Evolutionary conservation across 2,888 invertebrate genomes (phyloP), one percentile per base, ranked within the genome.

Genomic region (Ctenicera cuprea): DNA sequence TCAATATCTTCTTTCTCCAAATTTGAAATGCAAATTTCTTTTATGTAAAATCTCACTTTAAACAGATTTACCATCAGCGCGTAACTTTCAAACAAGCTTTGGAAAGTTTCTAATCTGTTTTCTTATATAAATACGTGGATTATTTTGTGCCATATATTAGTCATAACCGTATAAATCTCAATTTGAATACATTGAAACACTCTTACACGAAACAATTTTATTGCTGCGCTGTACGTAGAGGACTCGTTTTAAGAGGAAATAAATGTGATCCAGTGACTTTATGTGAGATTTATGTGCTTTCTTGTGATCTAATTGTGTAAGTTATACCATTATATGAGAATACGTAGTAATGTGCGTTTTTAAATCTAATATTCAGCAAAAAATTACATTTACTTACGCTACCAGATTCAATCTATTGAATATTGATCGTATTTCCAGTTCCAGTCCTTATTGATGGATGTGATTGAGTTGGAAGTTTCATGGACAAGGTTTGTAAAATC

Each of bases 1-100:
- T 66, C 61, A 61, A 66, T 72, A 61, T 66, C 41, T 65, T 48
- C 66, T 57, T 66, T 59, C n/a, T 52, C 43, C 26, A 65, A 50
- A 72, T 72, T 72, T 72, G 72, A 72, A 72, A 66, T 72, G 65
- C 72, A 72, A 72, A 72, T 72, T 72, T 67, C 54, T 71, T 65
- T 71, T 64, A 70, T 70, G 71, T 71, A 65, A 71, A 71, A 57
- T 71, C 64, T 65, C 64, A 38, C 45, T 71, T 57, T 64, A 71
- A 71, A 65, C 62, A 65, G 65, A 71, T 71, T 65, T 65, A 22
- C 57, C 57, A 41, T 50, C 37, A 57, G 48, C 22, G 52, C 63
- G 30, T 43, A 71, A 71, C 57, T 71, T 71, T 57, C 43, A 20
- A 50, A 65, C 71, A 59, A 65, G 71, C 71, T 71, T 64, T 71